Conservation (phyloP, 2,888 invertebrate species). For the Chirona hameri region DNA sequence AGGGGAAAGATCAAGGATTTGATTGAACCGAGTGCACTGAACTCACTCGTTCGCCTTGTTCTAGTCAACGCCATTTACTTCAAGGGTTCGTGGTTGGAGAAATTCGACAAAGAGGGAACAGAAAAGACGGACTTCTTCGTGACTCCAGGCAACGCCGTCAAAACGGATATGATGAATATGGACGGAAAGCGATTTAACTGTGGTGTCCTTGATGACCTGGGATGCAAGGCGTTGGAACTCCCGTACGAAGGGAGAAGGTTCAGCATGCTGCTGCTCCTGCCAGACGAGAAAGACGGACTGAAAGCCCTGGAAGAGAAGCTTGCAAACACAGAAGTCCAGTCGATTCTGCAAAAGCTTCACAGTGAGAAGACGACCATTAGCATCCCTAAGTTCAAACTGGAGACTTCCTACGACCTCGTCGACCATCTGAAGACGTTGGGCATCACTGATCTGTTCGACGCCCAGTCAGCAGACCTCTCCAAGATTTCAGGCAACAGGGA, state of each 20-base stretch:
- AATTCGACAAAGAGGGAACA: conserved; percentile 67
- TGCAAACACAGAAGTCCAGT: conserved; percentile 56
- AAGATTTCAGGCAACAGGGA: conserved; percentile 55
- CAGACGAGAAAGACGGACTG: conserved; percentile 64
- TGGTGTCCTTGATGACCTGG: conserved; percentile 62
- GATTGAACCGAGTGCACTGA: conserved; percentile 55
- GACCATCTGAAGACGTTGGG: conserved; percentile 64
- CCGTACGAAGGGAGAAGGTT: conserved; percentile 65
- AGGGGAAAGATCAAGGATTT: conserved; percentile 72
- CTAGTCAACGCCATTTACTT: conserved; percentile 83
- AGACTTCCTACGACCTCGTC: conserved; percentile 64
- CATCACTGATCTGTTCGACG: conserved; percentile 61
- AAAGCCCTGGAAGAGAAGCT: conserved; percentile 59
- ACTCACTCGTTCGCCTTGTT: conserved; percentile 60
- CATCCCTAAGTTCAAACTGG: conserved; percentile 76
- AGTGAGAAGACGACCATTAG: conserved; percentile 60
- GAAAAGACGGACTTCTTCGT: conserved; percentile 71
- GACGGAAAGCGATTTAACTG: conserved; percentile 27
- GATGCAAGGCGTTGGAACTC: conserved; percentile 69
- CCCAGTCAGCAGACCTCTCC: conserved; percentile 59
- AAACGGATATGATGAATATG: conserved; percentile 67
- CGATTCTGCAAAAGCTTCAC: conserved; percentile 56
- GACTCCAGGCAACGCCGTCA: conserved; percentile 64
- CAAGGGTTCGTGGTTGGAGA: conserved; percentile 70
- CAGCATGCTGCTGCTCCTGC: conserved; percentile 72